Evolutionary conservation across 2,113 vertebrate genomes (phyloP), one percentile per base, ranked within the genome.

Genomic region (Eupsittula cactorum): DNA sequence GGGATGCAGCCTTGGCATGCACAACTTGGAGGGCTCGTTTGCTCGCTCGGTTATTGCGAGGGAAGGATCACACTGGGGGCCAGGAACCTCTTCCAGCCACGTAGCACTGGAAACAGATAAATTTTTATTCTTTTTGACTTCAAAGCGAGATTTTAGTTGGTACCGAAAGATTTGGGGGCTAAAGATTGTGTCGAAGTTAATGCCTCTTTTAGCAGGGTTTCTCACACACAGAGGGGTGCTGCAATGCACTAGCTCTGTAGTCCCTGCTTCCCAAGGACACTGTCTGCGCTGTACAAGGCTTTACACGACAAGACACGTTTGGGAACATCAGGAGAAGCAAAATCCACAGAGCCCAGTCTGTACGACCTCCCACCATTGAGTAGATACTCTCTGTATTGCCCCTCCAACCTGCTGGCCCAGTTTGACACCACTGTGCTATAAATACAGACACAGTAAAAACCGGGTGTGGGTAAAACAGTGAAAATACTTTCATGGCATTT

Each of bases 241-340:
- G 4, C 29, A 13, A 18, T 7, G 13, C 6, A 20, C 46, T 28
- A 5, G 16, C 62, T 62, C 29, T 50, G n/a, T 7, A 31, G n/a
- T 35, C 47, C 31, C n/a, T 24, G 42, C 28, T 39, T 82, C 44
- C 74, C 3, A 1, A 82, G 28, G 31, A 50, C 20, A 21, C 29
- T 0, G 0, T 9, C 57, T 24, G 49, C n/a, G 35, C 47, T 24
- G 27, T 10, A 35, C 15, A 31, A 13, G 39, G 57, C 20, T 84
- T 33, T 47, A 62, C 63, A 69, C 0, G 0, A 7, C 53, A 86
- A 35, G 24, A 35, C 0, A 0, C 11, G 21, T 67, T 76, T 59
- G 39, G 79, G 49, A 77, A 69, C 2, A 1, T 46, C 21, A 42
- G n/a, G 63, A 85, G 67, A 57, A 69, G 19, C 15, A 52, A 95